Evolutionary conservation across 1,140 invertebrate species (phyloP).

Genomic region (Drosophila littoralis): DNA sequence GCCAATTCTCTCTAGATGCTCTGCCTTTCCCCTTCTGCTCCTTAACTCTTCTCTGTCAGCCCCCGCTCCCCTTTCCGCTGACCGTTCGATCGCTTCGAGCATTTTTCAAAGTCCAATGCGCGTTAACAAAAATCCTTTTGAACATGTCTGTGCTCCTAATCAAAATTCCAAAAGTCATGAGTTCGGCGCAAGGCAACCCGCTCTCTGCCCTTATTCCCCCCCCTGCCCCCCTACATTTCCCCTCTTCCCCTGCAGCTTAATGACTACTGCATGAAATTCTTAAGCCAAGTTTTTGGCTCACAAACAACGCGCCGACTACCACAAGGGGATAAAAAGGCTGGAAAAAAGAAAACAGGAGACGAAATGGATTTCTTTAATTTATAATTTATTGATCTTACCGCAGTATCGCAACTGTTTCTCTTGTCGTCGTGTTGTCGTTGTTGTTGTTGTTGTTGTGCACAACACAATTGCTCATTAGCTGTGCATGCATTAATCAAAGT

Average conservation of each 20-base stretch:
- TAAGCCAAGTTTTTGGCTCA: conserved; percentile 61
- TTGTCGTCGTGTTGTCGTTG: not conserved
- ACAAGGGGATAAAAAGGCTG: conserved; percentile 6
- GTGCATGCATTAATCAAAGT: conserved; percentile 69
- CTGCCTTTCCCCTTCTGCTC: not conserved
- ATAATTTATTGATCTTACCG: conserved; percentile 82
- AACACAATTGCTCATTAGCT: conserved; percentile 76
- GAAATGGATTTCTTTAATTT: conserved; percentile 82
- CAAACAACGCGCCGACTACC: conserved; percentile 30
- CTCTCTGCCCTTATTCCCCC: conserved; percentile 1
- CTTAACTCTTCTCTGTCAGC: not conserved
- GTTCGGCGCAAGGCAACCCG: conserved; percentile 51
- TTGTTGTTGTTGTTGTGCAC: conserved; percentile 7
- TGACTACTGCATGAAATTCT: conserved; percentile 77
- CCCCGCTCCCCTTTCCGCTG: not conserved
- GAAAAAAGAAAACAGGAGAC: conserved; percentile 20
- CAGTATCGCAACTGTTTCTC: conserved; percentile 12
- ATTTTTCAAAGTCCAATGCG: conserved; percentile 81
- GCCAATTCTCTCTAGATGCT: conserved; percentile 46
- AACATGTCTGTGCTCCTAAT: conserved; percentile 82
- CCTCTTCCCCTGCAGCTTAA: conserved; percentile 52
- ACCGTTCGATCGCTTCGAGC: conserved; percentile 17
- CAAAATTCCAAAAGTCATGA: conserved; percentile 83
- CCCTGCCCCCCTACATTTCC: not conserved
- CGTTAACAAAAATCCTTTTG: conserved; percentile 83